Base-by-base conservation (phyloP, 2,797 vertebrate genomes). In the Choloepus didactylus region DNA sequence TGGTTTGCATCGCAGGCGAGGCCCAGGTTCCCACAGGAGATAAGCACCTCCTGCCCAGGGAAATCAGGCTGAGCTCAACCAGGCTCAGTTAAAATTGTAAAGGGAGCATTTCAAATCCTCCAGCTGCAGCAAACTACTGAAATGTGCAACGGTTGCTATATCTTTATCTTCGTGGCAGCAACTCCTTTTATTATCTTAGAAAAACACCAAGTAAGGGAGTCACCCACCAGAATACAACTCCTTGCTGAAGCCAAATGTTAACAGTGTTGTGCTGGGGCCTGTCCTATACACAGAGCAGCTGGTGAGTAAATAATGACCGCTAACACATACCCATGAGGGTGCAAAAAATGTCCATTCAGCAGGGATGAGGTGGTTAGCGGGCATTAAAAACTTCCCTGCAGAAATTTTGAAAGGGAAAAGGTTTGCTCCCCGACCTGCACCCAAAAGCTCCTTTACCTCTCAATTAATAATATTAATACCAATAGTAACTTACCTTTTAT, bases 231-330 rank as follows among this genome's bases (percentile, higher is more conserved):
- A 88, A 69, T 81, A 29, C 72, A 86, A 67, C 66, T 46, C n/a
- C 10, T 75, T 51, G 6, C 72, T 84, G 49, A 84, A 72, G 72
- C 60, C 12, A 84, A 64, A 72, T 35, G 67, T 84, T 76, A 54
- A 4, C 1, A 18, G 75, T 7, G 29, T 51, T 11, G 1, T 25
- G 2, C 21, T 87, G 66, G n/a, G 35, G 27, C 29, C 31, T 54
- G 54, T 44, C 54, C 91, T 87, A 46, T 84, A 73, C 87, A 51
- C 64, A 94, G n/a, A 95, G 69, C 59, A 85, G 80, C 69, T 81
- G 56, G 49, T 60, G 27, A 76, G 85, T 89, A 94, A 82, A 72
- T 89, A 89, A 79, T 21, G 49, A 49, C 51, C 56, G 82, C 82
- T 73, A 91, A 91, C 91, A 73, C 85, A 83, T 84, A 72, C 11